A percentile compares a stretch with the other conserved stretches of the same genome.
phyloP scores from a whole-genome alignment of 2,888 invertebrate genomes.

The Sussaba pulchella region DNA sequence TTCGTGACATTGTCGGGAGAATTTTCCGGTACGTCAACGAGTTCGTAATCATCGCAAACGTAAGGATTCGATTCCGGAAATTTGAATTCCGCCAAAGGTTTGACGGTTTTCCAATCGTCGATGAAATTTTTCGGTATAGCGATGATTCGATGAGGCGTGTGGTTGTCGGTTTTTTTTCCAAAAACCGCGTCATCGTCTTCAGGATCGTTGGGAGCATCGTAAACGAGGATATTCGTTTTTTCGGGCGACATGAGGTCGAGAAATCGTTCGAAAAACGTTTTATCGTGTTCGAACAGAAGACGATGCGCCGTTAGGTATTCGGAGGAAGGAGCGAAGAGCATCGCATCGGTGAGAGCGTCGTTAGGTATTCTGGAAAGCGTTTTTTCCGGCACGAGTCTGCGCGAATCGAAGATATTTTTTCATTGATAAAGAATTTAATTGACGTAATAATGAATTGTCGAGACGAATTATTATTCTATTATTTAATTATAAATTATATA shows the following conservation, averaged over 20 bases:
- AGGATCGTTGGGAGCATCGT: constrained; percentile 87
- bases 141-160: constrained; percentile 91
- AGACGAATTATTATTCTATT: too few species aligned
- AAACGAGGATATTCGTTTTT: constrained; percentile 89
- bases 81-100: constrained; percentile 87
- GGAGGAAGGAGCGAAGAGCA: constrained; percentile 92
- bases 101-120: constrained; percentile 87
- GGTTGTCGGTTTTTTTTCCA: constrained; percentile 86
- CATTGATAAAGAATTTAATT: too few species aligned
- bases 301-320: constrained; percentile 92
- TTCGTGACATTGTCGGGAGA: constrained; percentile 86
- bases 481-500: too few species aligned
- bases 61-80: constrained; percentile 91
- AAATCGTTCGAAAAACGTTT: constrained; percentile 87
- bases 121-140: constrained; percentile 89
- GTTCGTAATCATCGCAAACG: constrained; percentile 89
- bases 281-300: constrained; percentile 91
- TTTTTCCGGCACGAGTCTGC: too few species aligned
- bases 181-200: constrained; percentile 41
- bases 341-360: too few species aligned
- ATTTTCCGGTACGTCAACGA: constrained; percentile 85
- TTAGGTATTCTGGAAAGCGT: too few species aligned
- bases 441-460: too few species aligned
- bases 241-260: constrained; percentile 88
- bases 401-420: too few species aligned